Conservation (phyloP, 2,113 vertebrate genomes). For the Hyaena hyaena region DNA sequence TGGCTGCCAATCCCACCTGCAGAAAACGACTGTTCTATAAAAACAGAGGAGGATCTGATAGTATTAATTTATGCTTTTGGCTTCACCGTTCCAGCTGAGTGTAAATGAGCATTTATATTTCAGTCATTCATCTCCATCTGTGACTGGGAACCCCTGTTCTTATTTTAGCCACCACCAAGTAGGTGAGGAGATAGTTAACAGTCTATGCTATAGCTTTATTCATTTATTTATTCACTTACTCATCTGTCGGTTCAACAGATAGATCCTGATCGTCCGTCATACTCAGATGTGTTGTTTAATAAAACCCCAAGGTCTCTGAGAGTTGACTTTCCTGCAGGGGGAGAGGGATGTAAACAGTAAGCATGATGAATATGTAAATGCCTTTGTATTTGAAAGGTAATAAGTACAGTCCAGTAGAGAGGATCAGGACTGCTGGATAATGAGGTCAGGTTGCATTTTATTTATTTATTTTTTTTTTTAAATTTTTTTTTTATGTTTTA, state of each 20-base stretch:
- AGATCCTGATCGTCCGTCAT: neutral
- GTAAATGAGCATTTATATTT: conserved; percentile 2
- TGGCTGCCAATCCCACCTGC: neutral
- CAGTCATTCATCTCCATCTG: neutral
- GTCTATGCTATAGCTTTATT: neutral
- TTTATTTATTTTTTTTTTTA: no score
- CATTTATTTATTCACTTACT: neutral
- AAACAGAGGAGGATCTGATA: neutral
- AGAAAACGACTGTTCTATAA: neutral
- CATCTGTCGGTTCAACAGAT: neutral
- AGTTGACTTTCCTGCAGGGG: neutral
- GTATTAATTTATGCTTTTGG: neutral
- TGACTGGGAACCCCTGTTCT: neutral
- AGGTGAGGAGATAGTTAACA: neutral
- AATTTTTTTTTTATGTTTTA: no score
- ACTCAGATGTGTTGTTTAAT: conserved; percentile 15
- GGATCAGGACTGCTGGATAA: neutral
- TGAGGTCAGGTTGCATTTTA: conserved; percentile 17
- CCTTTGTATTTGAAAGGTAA: neutral
- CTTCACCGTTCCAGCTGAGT: neutral
- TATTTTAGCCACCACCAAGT: neutral
- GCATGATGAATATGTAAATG: neutral
- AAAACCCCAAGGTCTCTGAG: neutral
- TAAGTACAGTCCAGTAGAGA: neutral
- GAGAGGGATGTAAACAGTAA: neutral